These are phyloP conservation scores for Metalampra italica DNA, from an alignment of 2,888 invertebrate species.

Conservation along the genomic window DNA sequence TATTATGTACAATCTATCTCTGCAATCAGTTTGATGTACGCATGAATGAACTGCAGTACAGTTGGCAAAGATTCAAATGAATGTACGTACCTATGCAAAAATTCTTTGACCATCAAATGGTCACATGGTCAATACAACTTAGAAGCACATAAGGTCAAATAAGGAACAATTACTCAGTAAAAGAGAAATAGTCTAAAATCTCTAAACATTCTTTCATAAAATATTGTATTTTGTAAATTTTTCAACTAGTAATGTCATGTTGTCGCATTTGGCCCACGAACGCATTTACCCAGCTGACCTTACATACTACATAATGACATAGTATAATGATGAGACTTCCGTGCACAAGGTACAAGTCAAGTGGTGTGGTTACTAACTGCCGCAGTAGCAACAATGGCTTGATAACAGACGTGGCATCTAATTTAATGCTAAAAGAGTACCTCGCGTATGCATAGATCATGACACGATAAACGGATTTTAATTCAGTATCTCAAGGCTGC, in stretches of 20 bases:
- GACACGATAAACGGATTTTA: conserved; percentile 8
- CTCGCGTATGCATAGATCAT: conserved; percentile 9
- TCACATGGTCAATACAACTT: conserved; percentile 14
- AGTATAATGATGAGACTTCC: conserved; percentile 46
- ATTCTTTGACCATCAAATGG: conserved; percentile 24
- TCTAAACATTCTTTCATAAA: no score
- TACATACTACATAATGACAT: conserved; percentile 36
- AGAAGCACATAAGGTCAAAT: no score
- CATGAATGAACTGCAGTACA: conserved; percentile 15
- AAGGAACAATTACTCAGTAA: no score
- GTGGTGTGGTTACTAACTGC: conserved; percentile 6
- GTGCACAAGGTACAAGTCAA: conserved; percentile 24
- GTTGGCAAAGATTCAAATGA: conserved; percentile 5
- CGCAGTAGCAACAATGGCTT: conserved; percentile 27
- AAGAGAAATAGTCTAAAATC: no score
- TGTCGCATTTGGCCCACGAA: no score
- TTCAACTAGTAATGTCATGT: no score
- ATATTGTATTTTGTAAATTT: no score
- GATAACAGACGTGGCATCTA: conserved; percentile 35
- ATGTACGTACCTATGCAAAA: conserved; percentile 20
- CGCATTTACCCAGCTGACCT: no score
- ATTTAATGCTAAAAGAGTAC: conserved; percentile 25
- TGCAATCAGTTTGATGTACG: no score
- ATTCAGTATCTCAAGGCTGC: background rate
- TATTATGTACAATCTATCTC: no score